Conservation (phyloP, 2,113 vertebrate species). For the Carlito syrichta region DNA sequence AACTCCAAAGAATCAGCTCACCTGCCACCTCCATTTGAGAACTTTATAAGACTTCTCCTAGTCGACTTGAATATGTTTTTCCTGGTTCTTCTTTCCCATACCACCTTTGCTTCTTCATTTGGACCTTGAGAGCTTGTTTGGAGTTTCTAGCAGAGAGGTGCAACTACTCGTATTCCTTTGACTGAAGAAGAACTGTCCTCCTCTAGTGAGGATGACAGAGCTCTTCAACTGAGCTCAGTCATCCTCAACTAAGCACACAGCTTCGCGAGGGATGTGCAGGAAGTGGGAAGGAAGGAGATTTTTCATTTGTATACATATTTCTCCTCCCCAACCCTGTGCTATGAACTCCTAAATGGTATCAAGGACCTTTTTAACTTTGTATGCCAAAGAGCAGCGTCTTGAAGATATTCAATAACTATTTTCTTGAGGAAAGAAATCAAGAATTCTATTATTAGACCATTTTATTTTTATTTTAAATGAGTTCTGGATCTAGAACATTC, state of each 20-base stretch:
- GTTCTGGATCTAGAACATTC: neutral
- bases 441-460: neutral
- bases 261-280: too few species aligned
- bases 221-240: too few species aligned
- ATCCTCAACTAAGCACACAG: too few species aligned
- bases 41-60: neutral
- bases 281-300: too few species aligned
- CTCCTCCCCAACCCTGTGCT: fast-evolving
- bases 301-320: neutral
- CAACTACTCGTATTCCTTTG: too few species aligned
- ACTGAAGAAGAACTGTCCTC: too few species aligned
- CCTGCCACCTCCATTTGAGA: neutral
- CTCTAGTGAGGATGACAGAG: too few species aligned
- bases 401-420: neutral
- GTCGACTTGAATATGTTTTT: fast-evolving
- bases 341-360: neutral
- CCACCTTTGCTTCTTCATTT: neutral
- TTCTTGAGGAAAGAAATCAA: neutral
- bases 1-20: neutral
- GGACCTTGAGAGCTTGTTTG: too few species aligned
- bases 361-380: neutral
- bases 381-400: neutral
- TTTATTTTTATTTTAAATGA: neutral
- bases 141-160: too few species aligned
- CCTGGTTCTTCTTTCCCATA: neutral